A percentile compares a stretch with the other conserved stretches of the same genome.
phyloP scores from a whole-genome alignment of 1,140 invertebrate species.

The Bombus huntii region DNA sequence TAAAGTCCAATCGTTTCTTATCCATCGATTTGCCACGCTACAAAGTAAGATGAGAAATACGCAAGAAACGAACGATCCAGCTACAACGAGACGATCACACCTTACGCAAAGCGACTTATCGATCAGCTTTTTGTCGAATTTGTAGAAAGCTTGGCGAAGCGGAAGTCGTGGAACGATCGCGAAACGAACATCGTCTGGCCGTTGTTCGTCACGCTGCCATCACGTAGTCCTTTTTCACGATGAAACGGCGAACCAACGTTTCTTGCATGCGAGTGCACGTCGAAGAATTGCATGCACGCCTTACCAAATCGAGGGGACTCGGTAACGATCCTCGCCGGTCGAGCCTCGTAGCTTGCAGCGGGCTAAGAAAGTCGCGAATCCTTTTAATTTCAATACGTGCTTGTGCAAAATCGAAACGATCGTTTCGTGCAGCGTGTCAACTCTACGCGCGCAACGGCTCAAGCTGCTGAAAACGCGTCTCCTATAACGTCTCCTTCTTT shows the following conservation, averaged over 20 bases:
- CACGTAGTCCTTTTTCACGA: slow-evolving; percentile 35
- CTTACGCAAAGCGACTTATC: slow-evolving; percentile 19
- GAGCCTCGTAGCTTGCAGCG: background rate
- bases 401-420: no score
- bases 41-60: background rate
- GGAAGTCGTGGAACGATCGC: slow-evolving; percentile 14
- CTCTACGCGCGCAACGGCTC: accelerated
- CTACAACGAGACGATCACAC: background rate
- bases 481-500: no score
- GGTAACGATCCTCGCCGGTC: slow-evolving; percentile 29
- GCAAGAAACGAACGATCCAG: background rate
- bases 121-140: slow-evolving; percentile 10
- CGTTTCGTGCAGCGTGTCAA: background rate
- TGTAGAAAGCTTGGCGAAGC: slow-evolving; percentile 14
- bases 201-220: background rate
- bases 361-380: slow-evolving; percentile 19
- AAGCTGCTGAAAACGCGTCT: no score
- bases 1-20: background rate
- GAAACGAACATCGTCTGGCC: background rate
- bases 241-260: slow-evolving; percentile 28
- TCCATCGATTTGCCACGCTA: background rate
- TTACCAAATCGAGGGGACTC: slow-evolving; percentile 51
- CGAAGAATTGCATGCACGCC: slow-evolving; percentile 46
- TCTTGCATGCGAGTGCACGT: slow-evolving; percentile 26
- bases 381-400: slow-evolving; percentile 44